Evolutionary conservation across 1,140 invertebrate species (phyloP), one percentile per base, ranked within the genome.

Genomic region (Drosophila hydei): DNA sequence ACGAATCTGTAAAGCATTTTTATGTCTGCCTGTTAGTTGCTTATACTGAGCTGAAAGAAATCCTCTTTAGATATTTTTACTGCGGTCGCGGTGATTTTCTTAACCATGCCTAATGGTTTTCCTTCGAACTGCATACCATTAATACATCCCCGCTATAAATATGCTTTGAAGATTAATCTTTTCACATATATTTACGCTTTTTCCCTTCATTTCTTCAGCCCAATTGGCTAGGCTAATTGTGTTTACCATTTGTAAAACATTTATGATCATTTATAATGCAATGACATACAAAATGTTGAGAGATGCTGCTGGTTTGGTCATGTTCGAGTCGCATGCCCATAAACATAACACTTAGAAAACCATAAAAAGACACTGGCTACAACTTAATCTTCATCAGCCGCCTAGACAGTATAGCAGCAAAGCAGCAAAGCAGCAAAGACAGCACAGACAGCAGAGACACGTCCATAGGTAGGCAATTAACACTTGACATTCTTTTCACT

Each of bases 401-500:
- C 45, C 56, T n/a, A 33, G 14, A 36, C 38, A 52, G 30, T 7
- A 27, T 18, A 59, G 42, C 55, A 60, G 30, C 27, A 0, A 30
- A 9, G 27, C 27, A 1, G 27, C 5, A 7, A n/a, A n/a, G 47
- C 55, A 60, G 30, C 27, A 0, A 30, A 9, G 27, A 30, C 27
- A 1, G 27, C 5, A 7, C 7, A 30, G 9, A 33, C 36, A 42
- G 30, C 9, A 21, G 36, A 54, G 42, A 51, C 55, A 67, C 81
- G 61, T 71, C 58, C 67, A 87, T 87, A 67, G 43, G 50, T 64
- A 61, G 77, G 83, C 84, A 87, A 87, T 87, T 88, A 87, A 87
- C 81, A 87, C 83, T 88, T 87, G 83, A 88, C 83, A 88, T 88
- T 87, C 81, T 87, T 87, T 87, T 85, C 81, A 85, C 81, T 85